Percentiles rank a stretch among this genome's conserved stretches.
phyloP scores from a whole-genome alignment of 2,888 invertebrate genomes.

The Dermolepida albohirtum region DNA sequence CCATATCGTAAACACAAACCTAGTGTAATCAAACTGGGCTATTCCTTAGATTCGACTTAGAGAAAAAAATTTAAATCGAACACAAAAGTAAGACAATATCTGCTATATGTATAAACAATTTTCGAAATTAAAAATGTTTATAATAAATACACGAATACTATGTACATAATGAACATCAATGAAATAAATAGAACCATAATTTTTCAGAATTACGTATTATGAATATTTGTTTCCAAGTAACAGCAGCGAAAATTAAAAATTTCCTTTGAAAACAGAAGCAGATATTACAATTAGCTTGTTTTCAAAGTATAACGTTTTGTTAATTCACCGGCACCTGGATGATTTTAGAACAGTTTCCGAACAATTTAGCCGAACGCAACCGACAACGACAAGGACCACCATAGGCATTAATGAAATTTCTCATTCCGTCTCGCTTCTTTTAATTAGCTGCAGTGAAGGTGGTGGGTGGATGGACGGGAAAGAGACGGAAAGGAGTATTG shows the following conservation, averaged over 20 bases:
- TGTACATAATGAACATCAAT: too few species aligned
- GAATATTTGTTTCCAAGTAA: too few species aligned
- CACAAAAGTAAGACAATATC: too few species aligned
- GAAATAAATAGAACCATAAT: too few species aligned
- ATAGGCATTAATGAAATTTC: conserved; percentile 55
- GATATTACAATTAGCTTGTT: conserved; percentile 39
- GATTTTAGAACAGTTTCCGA: conserved; percentile 15
- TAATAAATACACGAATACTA: too few species aligned
- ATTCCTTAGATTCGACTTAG: too few species aligned
- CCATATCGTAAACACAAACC: too few species aligned
- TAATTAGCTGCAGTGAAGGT: conserved; percentile 49
- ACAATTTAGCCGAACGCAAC: conserved; percentile 9
- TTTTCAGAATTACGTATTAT: too few species aligned
- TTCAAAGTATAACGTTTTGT: conserved; percentile 38
- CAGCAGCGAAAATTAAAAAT: conserved; percentile 12
- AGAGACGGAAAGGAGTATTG: conserved; percentile 41
- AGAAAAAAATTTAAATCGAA: too few species aligned
- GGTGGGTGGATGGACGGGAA: conserved; percentile 46
- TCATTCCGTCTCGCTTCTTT: conserved; percentile 54
- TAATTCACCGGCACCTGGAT: conserved; percentile 26
- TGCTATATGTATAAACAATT: too few species aligned
- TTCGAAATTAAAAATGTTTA: too few species aligned
- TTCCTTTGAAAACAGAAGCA: conserved; percentile 37
- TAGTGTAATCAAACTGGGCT: too few species aligned
- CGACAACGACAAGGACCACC: conserved; percentile 49